phyloP scores from a whole-genome alignment of 2,888 invertebrate species.

The Melanotus villosus region DNA sequence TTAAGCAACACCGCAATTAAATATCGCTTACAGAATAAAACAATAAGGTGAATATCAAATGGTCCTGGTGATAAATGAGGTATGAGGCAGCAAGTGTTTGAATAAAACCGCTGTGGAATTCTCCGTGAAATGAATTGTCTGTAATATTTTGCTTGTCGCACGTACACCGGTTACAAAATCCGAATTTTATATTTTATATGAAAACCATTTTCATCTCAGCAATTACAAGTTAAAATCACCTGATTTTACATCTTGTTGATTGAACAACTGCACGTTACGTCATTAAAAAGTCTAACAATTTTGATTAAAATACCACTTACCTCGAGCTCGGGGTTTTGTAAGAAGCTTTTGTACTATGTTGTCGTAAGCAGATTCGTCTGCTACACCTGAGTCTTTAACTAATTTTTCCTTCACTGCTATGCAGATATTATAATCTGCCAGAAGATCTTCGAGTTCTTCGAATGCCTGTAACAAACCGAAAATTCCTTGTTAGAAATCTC shows the following conservation, averaged over 20 bases:
- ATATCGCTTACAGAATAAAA: slow-evolving; percentile 25
- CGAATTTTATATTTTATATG: not conserved
- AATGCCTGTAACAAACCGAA: slow-evolving; percentile 81
- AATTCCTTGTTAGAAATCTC: not conserved
- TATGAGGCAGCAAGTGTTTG: not conserved
- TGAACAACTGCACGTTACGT: not conserved
- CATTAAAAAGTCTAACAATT: not conserved
- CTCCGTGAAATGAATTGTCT: not conserved
- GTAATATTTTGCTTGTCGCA: not conserved
- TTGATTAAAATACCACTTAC: slow-evolving; percentile 70
- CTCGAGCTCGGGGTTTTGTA: slow-evolving; percentile 90
- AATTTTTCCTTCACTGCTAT: slow-evolving; percentile 95
- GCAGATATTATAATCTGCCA: slow-evolving; percentile 89
- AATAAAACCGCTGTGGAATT: not conserved
- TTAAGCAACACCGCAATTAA: slow-evolving; percentile 15
- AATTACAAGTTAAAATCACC: not conserved
- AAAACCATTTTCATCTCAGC: not conserved
- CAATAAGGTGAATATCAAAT: slow-evolving; percentile 14
- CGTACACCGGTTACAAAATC: not conserved
- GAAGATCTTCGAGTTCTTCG: slow-evolving; percentile 90
- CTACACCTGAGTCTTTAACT: slow-evolving; percentile 96
- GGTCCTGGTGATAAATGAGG: slow-evolving; percentile 2
- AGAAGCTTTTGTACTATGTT: slow-evolving; percentile 88
- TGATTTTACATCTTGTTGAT: not conserved
- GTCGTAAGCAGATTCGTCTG: slow-evolving; percentile 89